phyloP scores from a whole-genome alignment of 2,113 vertebrate species.

The Rhabdornis inornatus region DNA sequence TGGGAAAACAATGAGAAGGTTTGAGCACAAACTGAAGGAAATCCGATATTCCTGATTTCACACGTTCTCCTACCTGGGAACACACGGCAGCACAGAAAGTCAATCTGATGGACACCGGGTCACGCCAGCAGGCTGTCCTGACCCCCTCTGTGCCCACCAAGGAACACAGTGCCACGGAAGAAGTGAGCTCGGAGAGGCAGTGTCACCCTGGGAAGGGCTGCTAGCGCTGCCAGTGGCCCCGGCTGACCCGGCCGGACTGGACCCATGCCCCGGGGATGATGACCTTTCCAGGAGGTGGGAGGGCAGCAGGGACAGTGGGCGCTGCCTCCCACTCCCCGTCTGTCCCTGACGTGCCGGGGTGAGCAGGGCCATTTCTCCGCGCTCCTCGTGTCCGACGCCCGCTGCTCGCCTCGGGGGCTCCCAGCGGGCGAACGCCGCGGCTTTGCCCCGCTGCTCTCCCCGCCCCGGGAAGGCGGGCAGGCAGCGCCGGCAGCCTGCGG shows the following conservation, averaged over 20 bases:
- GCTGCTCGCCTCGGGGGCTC: background rate
- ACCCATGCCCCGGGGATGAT: background rate
- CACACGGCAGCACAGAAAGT: background rate
- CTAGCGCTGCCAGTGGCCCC: background rate
- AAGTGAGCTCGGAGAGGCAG: accelerated
- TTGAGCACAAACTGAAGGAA: background rate
- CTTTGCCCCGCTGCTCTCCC: background rate
- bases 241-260: background rate
- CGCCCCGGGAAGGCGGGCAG: background rate
- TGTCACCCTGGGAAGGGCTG: background rate
- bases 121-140: too few relatives aligned
- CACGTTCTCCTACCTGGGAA: background rate
- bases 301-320: background rate
- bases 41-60: background rate
- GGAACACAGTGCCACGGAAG: background rate
- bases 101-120: accelerated
- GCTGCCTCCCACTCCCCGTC: background rate
- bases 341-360: background rate
- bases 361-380: accelerated
- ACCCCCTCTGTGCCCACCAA: background rate
- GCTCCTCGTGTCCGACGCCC: background rate
- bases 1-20: background rate
- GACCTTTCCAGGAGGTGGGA: background rate
- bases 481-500: background rate
- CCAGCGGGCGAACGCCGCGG: accelerated